phyloP scores from a whole-genome alignment of 1,140 invertebrate species.

The Schlechtendalia chinensis region DNA sequence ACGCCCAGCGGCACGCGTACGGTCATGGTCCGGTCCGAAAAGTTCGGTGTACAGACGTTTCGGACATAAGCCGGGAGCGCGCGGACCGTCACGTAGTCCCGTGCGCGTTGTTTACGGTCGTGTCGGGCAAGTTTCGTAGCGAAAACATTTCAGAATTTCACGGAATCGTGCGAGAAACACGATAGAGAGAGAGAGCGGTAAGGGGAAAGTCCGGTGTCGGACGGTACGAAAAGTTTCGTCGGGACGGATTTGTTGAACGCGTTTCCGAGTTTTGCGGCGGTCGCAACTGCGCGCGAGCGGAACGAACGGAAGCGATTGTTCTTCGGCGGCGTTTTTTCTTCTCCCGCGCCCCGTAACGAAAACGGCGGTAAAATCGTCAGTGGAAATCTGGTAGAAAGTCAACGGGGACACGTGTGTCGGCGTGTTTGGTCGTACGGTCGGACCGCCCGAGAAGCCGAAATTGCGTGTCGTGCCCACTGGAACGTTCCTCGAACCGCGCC shows the following conservation, averaged over 20 bases:
- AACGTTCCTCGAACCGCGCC: neutral
- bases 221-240: conserved; percentile 23
- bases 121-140: conserved; percentile 9
- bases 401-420: neutral
- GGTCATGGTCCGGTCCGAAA: neutral
- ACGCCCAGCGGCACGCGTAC: neutral
- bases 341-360: neutral
- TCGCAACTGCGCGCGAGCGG: conserved; percentile 3
- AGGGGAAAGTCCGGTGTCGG: neutral
- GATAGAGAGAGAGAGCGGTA: neutral
- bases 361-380: conserved; percentile 10
- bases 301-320: neutral
- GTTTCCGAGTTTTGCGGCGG: conserved; percentile 33
- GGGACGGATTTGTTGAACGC: conserved; percentile 36
- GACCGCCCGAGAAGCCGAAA: neutral
- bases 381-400: conserved; percentile 7
- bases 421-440: neutral
- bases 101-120: conserved; percentile 21
- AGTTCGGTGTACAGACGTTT: conserved; percentile 17
- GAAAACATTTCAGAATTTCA: neutral
- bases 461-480: neutral
- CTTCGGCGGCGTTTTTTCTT: neutral
- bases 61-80: too few species aligned
- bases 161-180: too few species aligned
- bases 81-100: conserved; percentile 20